These are phyloP conservation scores for Polyommatus icarus DNA, from an alignment of 2,888 invertebrate genomes.

Conservation along the genomic window DNA sequence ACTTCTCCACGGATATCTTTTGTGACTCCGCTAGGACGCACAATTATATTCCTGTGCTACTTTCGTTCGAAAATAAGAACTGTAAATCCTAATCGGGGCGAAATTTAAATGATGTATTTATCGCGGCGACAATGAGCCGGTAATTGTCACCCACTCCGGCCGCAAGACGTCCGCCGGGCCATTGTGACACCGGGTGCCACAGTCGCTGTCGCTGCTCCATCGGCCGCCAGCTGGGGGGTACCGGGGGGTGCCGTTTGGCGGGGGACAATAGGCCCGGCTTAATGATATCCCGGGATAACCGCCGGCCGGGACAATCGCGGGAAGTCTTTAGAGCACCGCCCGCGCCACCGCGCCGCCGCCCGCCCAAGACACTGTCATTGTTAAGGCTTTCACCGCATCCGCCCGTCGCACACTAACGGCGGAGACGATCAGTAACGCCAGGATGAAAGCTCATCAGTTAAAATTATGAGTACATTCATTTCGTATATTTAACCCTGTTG, in stretches of 20 bases:
- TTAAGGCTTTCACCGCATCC: background rate
- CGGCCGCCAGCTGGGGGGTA: background rate
- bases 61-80: background rate
- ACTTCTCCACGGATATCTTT: background rate
- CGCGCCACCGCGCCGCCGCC: conserved; percentile 1
- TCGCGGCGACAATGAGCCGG: background rate
- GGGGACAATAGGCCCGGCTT: background rate
- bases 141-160: background rate
- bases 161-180: conserved; percentile 12
- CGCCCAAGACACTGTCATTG: background rate
- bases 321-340: conserved; percentile 6
- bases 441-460: background rate
- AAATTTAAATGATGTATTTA: conserved; percentile 16
- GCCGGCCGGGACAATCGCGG: background rate
- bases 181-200: conserved; percentile 12
- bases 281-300: conserved; percentile 16
- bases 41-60: background rate
- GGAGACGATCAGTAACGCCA: background rate
- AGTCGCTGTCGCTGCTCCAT: conserved; percentile 3
- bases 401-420: background rate
- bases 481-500: too few relatives aligned
- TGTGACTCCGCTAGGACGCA: background rate
- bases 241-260: background rate
- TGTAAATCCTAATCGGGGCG: background rate
- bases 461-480: too few relatives aligned